Base-by-base conservation (phyloP, 2,113 vertebrate species). In the Scatophagus argus region DNA sequence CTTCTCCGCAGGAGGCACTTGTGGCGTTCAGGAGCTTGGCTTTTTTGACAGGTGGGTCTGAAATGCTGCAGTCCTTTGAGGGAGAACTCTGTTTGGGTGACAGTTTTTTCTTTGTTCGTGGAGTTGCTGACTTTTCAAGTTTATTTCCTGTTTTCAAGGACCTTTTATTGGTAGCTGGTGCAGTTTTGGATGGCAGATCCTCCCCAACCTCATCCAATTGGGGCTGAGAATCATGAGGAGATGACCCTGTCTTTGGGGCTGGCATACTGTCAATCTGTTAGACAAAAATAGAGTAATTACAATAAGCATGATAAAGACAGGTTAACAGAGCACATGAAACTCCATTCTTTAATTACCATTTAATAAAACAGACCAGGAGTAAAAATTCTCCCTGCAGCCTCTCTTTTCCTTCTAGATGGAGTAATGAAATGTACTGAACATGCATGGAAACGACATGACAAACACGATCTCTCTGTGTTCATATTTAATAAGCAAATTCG, bases 201-300 rank as follows among this genome's bases (percentile, higher is more conserved):
- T 91, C 90, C 19, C 58, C 83, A 43, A 88, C 90, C 29, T 91
- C 89, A n/a, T 94, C 94, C 83, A 93, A 60, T 81, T 94, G 93
- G 43, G 90, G 43, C 69, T 93, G 90, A 7, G 90, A 55, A 16
- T 94, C 94, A 25, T 76, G 78, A 55, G 92, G 87, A 55, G 75
- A 59, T 14, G 83, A 74, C 86, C 77, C 92, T 92, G 92, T 92
- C 90, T 95, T 95, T 77, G 89, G 87, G 55, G 92, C 92, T 34
- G 93, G 93, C 94, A 95, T 95, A 82, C 94, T 95, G 84, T 43
- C 43, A 67, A 77, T 65, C 86, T 2, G 71, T n/a, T 47, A 1
- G 2, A 64, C 12, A 76, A 59, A 65, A 55, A 64, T 11, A 44
- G 1, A 54, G 6, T 9, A 60, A 25, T 31, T 36, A 76, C 25